Evolutionary conservation across 2,888 invertebrate species (phyloP), one percentile per base, ranked within the genome.

Genomic region (Abrostola triplasia): DNA sequence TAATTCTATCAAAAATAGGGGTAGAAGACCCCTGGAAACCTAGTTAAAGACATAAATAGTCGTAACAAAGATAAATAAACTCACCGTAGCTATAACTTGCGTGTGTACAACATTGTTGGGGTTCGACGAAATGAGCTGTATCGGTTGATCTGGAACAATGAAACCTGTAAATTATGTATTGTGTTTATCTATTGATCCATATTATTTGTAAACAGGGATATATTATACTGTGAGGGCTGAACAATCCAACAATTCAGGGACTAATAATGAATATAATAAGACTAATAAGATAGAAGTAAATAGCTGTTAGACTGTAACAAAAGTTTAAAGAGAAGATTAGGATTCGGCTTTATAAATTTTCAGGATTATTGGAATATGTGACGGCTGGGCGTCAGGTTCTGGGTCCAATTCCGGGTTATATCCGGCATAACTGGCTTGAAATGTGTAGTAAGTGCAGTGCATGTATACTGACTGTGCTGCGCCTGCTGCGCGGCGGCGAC

Each of bases 71-170:
- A 35, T 36, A 40, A 36, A 13, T 24, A 61, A 44, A 87, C 91
- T 92, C 68, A 94, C 94, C 81, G 94, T 90, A 36, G 94, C 90
- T 85, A 94, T 94, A 24, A 94, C 94, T 88, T 94, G 94, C 59
- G 94, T 91, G 70, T 94, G 94, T 35, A 94, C 93, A 52, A 93
- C 94, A 66, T 92, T 94, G 72, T 83, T 94, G n/a, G 94, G 92
- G 59, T 88, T 91, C 36, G 92, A 89, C 9, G 93, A 88, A 78
- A 94, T 92, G 61, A 94, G 93, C 85, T 94, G 94, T 52, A 94
- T 92, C 0, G 92, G 92, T 84, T 94, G 94, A 85, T 89, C 94
- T 90, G 91, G 68, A 88, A 66, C 50, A 5, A 72, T 65, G 57
- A 67, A 75, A 75, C 67, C 75, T 76, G 61, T 2, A 68, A 73